These are phyloP conservation scores for Bellardia pandia DNA, from an alignment of 2,888 invertebrate genomes.

Conservation along the genomic window DNA sequence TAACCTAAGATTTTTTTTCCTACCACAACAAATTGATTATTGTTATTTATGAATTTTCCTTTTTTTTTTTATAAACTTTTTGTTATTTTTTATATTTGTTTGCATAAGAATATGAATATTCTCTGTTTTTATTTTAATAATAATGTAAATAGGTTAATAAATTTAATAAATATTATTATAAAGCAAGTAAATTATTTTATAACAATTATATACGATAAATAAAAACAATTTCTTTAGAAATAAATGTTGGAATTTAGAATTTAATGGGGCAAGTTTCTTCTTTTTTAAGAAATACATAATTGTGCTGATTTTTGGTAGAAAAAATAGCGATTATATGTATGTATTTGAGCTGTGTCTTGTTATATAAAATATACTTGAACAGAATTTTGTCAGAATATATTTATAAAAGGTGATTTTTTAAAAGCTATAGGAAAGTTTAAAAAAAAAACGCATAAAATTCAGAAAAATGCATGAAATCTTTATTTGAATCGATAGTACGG, in stretches of 20 bases:
- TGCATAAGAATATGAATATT: constrained; percentile 20
- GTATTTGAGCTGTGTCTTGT: too few species aligned
- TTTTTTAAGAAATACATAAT: too few species aligned
- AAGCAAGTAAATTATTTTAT: constrained; percentile 66
- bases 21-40: constrained; percentile 45
- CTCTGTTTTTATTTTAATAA: constrained; percentile 35
- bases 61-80: constrained; percentile 51
- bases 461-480: too few species aligned
- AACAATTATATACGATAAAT: constrained; percentile 60
- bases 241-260: neutral
- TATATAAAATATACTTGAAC: too few species aligned
- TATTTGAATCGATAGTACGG: too few species aligned
- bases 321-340: too few species aligned
- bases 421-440: too few species aligned
- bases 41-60: constrained; percentile 66
- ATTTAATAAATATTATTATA: constrained; percentile 50
- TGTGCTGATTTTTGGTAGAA: too few species aligned
- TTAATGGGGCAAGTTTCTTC: neutral
- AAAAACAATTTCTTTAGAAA: constrained; percentile 43
- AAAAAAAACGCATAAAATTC: too few species aligned
- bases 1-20: constrained; percentile 70
- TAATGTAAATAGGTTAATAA: constrained; percentile 69
- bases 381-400: too few species aligned
- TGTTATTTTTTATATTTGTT: constrained; percentile 56
- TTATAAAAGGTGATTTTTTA: too few species aligned